A percentile compares a stretch with the other conserved stretches of the same genome.
Conservation (phyloP, 1,140 invertebrate genomes). For the Frieseomelitta varia region DNA sequence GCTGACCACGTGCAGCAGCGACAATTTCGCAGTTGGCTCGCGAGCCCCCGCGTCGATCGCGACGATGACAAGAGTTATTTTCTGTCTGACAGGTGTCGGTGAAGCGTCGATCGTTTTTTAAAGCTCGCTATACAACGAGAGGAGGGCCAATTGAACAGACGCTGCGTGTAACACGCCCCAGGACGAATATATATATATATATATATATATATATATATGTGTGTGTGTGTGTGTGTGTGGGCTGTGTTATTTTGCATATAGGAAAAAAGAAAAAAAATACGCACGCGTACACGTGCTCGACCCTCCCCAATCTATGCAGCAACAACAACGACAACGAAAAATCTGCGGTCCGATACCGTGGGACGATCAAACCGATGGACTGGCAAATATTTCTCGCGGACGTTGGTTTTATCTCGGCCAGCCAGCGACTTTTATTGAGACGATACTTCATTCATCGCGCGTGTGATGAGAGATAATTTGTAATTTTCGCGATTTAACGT, state of each 20-base stretch:
- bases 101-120: conserved; percentile 52
- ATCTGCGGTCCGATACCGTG: conserved; percentile 7
- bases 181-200: conserved; percentile 21
- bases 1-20: neutral
- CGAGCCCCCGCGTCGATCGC: conserved; percentile 49
- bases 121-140: conserved; percentile 50
- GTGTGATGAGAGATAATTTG: neutral
- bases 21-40: conserved; percentile 42
- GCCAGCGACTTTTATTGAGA: neutral
- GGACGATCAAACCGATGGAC: conserved; percentile 15
- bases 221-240: too few species aligned
- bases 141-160: conserved; percentile 58
- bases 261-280: conserved; percentile 20
- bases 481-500: neutral
- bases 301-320: neutral
- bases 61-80: conserved; percentile 66
- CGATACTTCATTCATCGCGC: neutral
- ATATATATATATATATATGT: too few species aligned
- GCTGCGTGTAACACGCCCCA: conserved; percentile 45
- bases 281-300: too few species aligned
- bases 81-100: conserved; percentile 66
- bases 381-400: conserved; percentile 29
- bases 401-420: conserved; percentile 9
- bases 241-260: conserved; percentile 51
- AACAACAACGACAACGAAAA: neutral